Conservation (phyloP, 2,113 vertebrate genomes). For the Scomber colias region DNA sequence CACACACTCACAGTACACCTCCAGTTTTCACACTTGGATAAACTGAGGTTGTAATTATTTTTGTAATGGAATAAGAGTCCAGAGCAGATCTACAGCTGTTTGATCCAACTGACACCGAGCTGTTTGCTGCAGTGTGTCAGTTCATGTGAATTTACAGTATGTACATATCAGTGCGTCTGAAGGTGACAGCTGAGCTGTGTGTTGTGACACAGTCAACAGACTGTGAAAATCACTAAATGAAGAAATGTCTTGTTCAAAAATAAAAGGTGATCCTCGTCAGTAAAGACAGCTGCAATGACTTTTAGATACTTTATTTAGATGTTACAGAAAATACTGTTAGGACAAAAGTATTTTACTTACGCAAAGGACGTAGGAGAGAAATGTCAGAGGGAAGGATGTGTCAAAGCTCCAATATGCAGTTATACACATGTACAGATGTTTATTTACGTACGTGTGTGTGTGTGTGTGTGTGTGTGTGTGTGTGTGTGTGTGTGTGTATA, state of each 20-base stretch:
- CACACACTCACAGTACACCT: constrained; percentile 43
- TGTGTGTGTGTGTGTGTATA: too few relatives aligned
- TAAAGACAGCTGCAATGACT: background rate
- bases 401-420: background rate
- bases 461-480: background rate
- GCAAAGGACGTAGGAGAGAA: background rate
- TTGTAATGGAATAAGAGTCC: constrained; percentile 28
- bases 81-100: constrained; percentile 42
- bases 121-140: constrained; percentile 31
- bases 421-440: background rate
- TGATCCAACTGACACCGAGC: constrained; percentile 36
- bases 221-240: background rate
- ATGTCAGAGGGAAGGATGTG: background rate
- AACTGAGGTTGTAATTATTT: constrained; percentile 45
- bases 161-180: background rate
- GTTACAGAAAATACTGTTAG: background rate
- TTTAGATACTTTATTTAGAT: background rate
- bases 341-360: background rate
- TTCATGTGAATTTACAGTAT: constrained; percentile 18
- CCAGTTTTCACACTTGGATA: constrained; percentile 54
- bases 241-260: background rate
- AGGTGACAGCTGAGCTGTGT: constrained; percentile 13
- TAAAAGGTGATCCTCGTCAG: background rate
- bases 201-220: constrained; percentile 13
- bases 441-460: background rate